A percentile compares a stretch with the other conserved stretches of the same genome.
These are phyloP conservation scores for Polia nebulosa DNA, from an alignment of 2,888 invertebrate genomes.

Conservation along the genomic window DNA sequence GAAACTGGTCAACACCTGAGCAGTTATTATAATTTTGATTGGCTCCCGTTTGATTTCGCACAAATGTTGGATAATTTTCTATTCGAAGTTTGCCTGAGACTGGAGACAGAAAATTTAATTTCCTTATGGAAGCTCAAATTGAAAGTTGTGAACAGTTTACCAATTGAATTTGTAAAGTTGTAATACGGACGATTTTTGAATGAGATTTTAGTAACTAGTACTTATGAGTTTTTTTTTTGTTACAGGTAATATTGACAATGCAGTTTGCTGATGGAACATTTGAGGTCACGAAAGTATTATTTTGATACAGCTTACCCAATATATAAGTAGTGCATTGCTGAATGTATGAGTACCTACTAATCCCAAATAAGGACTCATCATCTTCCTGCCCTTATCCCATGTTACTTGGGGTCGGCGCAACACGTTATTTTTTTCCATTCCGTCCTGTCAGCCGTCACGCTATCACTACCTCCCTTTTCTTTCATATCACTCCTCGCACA, in stretches of 20 bases:
- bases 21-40: conserved; percentile 85
- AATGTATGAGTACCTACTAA: no score
- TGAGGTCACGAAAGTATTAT: neutral
- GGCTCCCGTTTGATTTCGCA: conserved; percentile 74
- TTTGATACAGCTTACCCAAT: no score
- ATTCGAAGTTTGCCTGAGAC: conserved; percentile 65
- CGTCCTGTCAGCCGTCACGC: no score
- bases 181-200: neutral
- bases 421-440: no score
- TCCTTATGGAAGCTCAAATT: conserved; percentile 47
- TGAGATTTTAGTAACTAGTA: neutral
- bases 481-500: no score
- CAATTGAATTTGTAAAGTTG: conserved; percentile 35
- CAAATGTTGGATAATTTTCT: conserved; percentile 71
- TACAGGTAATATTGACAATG: conserved; percentile 33
- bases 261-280: neutral
- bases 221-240: conserved; percentile 23
- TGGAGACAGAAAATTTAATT: conserved; percentile 84
- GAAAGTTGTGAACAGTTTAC: conserved; percentile 36
- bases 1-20: conserved; percentile 70
- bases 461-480: no score
- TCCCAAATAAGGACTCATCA: no score
- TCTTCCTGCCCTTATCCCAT: no score
- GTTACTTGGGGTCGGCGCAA: no score
- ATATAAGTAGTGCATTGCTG: no score